Conservation (phyloP, 2,888 invertebrate species). For the Brachyptera risi region DNA sequence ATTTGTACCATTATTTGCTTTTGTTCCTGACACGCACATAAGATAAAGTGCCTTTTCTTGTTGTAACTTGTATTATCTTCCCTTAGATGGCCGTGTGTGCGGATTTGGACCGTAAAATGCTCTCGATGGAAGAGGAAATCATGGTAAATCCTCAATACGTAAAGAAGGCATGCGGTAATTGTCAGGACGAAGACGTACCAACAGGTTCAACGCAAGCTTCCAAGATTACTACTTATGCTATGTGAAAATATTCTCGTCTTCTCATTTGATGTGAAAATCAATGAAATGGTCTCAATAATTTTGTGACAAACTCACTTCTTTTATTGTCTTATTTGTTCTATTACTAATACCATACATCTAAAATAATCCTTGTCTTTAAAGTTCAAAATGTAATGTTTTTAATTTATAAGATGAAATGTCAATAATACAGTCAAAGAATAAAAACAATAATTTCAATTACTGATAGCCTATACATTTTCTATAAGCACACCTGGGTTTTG, state of each 20-base stretch:
- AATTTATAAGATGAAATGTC: neutral
- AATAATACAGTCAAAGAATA: neutral
- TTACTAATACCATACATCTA: too few relatives aligned
- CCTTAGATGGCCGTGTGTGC: slow-evolving; percentile 76
- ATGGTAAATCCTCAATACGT: slow-evolving; percentile 81
- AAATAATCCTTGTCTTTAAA: neutral
- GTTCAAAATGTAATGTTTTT: neutral
- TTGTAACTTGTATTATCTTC: too few relatives aligned
- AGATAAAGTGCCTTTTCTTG: too few relatives aligned
- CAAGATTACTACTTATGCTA: slow-evolving; percentile 33
- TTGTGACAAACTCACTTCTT: too few relatives aligned
- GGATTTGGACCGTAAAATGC: slow-evolving; percentile 81
- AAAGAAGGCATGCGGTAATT: slow-evolving; percentile 50
- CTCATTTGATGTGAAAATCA: neutral
- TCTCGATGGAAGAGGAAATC: slow-evolving; percentile 92
- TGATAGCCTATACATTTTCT: too few relatives aligned
- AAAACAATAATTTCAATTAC: too few relatives aligned
- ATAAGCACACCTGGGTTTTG: too few relatives aligned
- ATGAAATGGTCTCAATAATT: too few relatives aligned
- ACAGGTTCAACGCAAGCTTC: slow-evolving; percentile 28
- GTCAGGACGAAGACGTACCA: slow-evolving; percentile 37
- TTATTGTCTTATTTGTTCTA: too few relatives aligned
- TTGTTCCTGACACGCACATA: too few relatives aligned
- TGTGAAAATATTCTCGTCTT: slow-evolving; percentile 20
- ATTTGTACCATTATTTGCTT: too few relatives aligned